A percentile compares a stretch with the other conserved stretches of the same genome.
Conservation (phyloP, 2,113 vertebrate species). For the Mugil cephalus region DNA sequence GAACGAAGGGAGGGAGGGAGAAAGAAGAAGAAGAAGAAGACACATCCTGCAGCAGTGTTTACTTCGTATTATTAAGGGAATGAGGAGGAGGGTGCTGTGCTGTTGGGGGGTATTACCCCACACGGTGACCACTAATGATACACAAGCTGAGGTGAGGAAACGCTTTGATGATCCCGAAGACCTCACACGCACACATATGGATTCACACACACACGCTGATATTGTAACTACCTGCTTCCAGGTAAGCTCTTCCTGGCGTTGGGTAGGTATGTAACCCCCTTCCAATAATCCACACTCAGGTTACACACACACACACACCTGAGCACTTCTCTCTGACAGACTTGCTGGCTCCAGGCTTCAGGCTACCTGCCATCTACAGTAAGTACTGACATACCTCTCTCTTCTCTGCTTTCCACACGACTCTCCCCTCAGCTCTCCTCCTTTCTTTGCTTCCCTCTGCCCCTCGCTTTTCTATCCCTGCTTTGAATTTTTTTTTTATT, state of each 20-base stretch:
- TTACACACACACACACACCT: slow-evolving; percentile 71
- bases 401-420: slow-evolving; percentile 44
- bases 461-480: slow-evolving; percentile 28
- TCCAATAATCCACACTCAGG: slow-evolving; percentile 69
- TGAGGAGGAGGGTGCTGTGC: slow-evolving; percentile 29
- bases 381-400: slow-evolving; percentile 72
- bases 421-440: slow-evolving; percentile 42
- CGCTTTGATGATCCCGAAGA: slow-evolving; percentile 66
- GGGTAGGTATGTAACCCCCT: slow-evolving; percentile 65
- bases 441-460: slow-evolving; percentile 52
- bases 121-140: slow-evolving; percentile 68
- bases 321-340: slow-evolving; percentile 76
- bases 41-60: slow-evolving; percentile 9
- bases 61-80: slow-evolving; percentile 43
- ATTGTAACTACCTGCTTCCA: slow-evolving; percentile 70
- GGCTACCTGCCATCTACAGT: slow-evolving; percentile 80
- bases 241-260: slow-evolving; percentile 72
- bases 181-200: slow-evolving; percentile 62
- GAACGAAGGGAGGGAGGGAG: neutral
- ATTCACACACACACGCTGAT: slow-evolving; percentile 51
- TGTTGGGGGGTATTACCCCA: slow-evolving; percentile 66
- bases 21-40: neutral
- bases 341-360: slow-evolving; percentile 80
- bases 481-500: slow-evolving; percentile 10
- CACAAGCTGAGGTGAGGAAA: slow-evolving; percentile 53